These are phyloP conservation scores for Vannuccia rotundouncinata DNA, from an alignment of 2,888 invertebrate genomes.

Conservation along the genomic window DNA sequence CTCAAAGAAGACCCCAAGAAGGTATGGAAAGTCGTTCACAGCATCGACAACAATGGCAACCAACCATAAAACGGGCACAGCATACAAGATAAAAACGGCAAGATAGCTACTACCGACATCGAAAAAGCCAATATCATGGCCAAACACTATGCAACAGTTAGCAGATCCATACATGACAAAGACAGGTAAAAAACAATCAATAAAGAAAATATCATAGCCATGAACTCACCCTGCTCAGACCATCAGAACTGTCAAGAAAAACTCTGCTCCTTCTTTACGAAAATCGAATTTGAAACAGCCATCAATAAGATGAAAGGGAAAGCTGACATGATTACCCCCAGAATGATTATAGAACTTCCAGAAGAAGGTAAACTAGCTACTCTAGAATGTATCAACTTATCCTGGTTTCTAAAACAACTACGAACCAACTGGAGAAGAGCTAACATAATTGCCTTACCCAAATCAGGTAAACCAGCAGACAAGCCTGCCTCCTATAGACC, in stretches of 20 bases:
- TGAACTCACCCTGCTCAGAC: not conserved
- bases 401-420: not conserved
- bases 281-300: not conserved
- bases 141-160: conserved; percentile 15
- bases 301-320: not conserved
- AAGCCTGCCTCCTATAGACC: conserved; percentile 17
- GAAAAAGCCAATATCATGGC: conserved; percentile 18
- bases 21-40: conserved; percentile 2
- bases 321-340: not conserved
- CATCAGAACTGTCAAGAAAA: not conserved
- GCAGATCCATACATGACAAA: not conserved
- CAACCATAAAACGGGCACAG: conserved; percentile 12
- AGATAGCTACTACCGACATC: not conserved
- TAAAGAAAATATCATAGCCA: not conserved
- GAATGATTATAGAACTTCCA: conserved; percentile 1
- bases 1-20: conserved; percentile 2
- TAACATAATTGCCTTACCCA: conserved; percentile 3
- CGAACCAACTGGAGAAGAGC: conserved; percentile 2
- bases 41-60: conserved; percentile 1
- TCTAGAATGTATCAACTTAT: conserved; percentile 15
- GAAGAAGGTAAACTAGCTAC: not conserved
- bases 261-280: conserved; percentile 1
- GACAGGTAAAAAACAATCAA: not conserved
- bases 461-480: not conserved
- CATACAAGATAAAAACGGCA: not conserved